Percentiles rank a stretch among this genome's conserved stretches.
phyloP scores from a whole-genome alignment of 2,888 invertebrate species.

The Hemaris fuciformis region DNA sequence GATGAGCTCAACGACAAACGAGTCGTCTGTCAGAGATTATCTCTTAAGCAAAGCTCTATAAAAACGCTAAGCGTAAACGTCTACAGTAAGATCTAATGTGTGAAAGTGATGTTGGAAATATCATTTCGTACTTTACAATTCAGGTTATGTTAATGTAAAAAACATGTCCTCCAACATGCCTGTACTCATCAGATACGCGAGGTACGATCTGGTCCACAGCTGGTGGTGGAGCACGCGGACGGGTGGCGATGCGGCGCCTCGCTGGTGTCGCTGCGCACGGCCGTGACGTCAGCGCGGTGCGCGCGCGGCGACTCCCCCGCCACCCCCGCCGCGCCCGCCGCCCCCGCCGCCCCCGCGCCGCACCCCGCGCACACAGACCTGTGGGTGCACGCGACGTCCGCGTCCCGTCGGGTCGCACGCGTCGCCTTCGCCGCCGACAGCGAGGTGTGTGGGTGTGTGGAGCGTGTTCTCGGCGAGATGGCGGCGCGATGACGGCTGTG shows the following conservation, averaged over 20 bases:
- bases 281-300: constrained; percentile 50
- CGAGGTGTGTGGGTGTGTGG: constrained; percentile 48
- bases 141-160: too few species aligned
- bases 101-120: too few species aligned
- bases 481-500: constrained; percentile 45
- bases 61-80: too few species aligned
- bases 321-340: constrained; percentile 23
- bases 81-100: too few species aligned
- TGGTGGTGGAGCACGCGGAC: constrained; percentile 45
- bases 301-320: constrained; percentile 33
- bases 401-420: constrained; percentile 28
- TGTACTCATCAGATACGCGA: too few species aligned
- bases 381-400: constrained; percentile 29
- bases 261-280: constrained; percentile 45
- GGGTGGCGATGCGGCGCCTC: constrained; percentile 40
- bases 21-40: too few species aligned
- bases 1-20: too few species aligned
- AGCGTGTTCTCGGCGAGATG: too few species aligned
- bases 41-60: too few species aligned
- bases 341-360: constrained; percentile 26
- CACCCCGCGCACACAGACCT: too few species aligned
- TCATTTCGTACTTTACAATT: too few species aligned
- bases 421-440: constrained; percentile 26
- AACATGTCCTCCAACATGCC: too few species aligned
- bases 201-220: constrained; percentile 17